Conservation (phyloP, 2,113 vertebrate genomes). For the Entomyzon cyanotis region DNA sequence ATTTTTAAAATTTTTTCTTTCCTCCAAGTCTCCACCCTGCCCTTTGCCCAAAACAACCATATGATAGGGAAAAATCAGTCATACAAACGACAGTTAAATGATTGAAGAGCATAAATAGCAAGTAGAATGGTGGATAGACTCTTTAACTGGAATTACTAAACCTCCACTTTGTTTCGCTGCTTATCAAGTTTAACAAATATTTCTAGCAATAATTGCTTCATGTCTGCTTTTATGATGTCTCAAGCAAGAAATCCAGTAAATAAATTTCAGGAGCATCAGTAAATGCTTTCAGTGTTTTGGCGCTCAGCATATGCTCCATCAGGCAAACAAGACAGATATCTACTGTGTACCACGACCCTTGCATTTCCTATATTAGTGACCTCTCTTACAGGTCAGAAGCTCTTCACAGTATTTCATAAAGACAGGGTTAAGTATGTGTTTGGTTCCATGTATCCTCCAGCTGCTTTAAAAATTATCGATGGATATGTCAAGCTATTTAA, state of each 20-base stretch:
- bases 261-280: not conserved
- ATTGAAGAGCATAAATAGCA: not conserved
- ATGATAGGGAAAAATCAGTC: not conserved
- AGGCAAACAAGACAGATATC: not conserved
- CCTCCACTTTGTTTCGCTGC: not conserved
- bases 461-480: not conserved
- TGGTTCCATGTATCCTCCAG: not conserved
- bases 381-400: not conserved
- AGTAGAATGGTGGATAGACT: not conserved
- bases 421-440: not conserved
- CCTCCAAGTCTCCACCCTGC: fast-evolving
- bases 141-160: not conserved
- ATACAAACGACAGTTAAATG: not conserved
- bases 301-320: not conserved
- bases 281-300: not conserved
- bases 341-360: not conserved
- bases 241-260: not conserved
- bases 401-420: not conserved
- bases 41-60: not conserved
- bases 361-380: not conserved
- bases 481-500: not conserved
- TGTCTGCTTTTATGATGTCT: not conserved
- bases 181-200: not conserved
- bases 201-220: not conserved
- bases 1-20: not conserved